phyloP scores from a whole-genome alignment of 2,797 vertebrate species.

The Darevskia mixta region DNA sequence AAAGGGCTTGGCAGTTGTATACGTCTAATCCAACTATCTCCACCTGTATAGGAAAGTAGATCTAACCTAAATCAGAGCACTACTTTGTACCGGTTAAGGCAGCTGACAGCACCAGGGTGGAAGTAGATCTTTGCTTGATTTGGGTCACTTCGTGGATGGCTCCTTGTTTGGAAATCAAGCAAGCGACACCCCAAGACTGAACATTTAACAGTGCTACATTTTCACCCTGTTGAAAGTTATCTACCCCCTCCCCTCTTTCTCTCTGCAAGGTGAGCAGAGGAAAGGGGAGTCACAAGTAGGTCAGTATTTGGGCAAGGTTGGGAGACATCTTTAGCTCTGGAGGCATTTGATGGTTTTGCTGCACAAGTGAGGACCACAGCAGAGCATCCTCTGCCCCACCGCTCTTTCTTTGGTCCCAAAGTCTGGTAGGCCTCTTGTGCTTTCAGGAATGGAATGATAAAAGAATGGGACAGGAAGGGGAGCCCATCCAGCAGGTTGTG shows the following conservation, averaged over 20 bases:
- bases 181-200: not conserved
- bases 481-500: slow-evolving; percentile 30
- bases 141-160: not conserved
- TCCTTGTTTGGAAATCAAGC: slow-evolving; percentile 5
- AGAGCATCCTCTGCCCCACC: not conserved
- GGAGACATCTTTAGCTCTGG: not conserved
- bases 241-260: not conserved
- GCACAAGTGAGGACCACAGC: not conserved
- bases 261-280: not conserved
- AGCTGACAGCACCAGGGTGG: not conserved
- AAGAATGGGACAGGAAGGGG: not conserved
- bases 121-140: not conserved
- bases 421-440: slow-evolving; percentile 31
- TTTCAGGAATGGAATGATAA: slow-evolving; percentile 25
- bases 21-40: not conserved
- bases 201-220: not conserved
- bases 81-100: not conserved
- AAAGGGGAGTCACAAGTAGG: rapidly evolving
- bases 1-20: not conserved
- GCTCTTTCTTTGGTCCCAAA: not conserved
- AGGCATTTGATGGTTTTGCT: not conserved
- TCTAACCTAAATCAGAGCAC: not conserved
- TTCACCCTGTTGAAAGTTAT: not conserved
- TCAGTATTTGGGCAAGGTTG: not conserved
- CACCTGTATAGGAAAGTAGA: not conserved